Base-by-base conservation (phyloP, 2,797 vertebrate species). In the Cottoperca gobio region DNA sequence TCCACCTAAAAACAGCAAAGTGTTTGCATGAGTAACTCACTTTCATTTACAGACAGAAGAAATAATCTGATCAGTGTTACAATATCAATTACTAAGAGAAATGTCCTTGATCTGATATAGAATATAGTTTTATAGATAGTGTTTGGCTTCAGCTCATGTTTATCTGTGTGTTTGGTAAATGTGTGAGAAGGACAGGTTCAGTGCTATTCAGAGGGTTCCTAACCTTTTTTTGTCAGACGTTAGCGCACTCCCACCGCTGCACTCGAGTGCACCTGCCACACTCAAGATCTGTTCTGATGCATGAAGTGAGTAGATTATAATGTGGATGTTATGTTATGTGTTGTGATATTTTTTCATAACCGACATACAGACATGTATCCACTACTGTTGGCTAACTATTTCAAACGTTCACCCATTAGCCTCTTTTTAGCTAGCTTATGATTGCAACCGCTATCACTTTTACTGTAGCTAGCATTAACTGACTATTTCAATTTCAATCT, bases 1-100 rank as follows among this genome's bases (percentile, higher is more conserved):
- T 98, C 97, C 88, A 99, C 98, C 98, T 99, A 69, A n/a, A 84
- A 82, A 60, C 50, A 66, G 9, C 3, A 70, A 3, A 78, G 37
- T 0, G 24, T 13, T 26, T 2, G 6, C 35, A 19, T 2, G 2
- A 58, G 49, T 7, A 8, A 42, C 40, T 19, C 12, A 39, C 4
- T 42, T 78, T 54, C 16, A 72, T 33, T 40, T 21, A 5, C 0
- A 11, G 39, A 60, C n/a, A 28, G 19, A 33, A 52, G 14, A 12
- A 45, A 23, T 31, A 35, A 28, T 54, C 2, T 57, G 31, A 2
- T 50, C 31, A 5, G 11, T 14, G 26, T 33, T 48, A n/a, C 37
- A 35, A 63, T 5, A 42, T 11, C 14, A 40, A 8, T 46, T n/a
- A 43, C 40, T 17, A 14, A 40, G 39, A 40, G 8, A 28, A 24